phyloP scores from a whole-genome alignment of 2,797 vertebrate species.

The Bovichtus variegatus region DNA sequence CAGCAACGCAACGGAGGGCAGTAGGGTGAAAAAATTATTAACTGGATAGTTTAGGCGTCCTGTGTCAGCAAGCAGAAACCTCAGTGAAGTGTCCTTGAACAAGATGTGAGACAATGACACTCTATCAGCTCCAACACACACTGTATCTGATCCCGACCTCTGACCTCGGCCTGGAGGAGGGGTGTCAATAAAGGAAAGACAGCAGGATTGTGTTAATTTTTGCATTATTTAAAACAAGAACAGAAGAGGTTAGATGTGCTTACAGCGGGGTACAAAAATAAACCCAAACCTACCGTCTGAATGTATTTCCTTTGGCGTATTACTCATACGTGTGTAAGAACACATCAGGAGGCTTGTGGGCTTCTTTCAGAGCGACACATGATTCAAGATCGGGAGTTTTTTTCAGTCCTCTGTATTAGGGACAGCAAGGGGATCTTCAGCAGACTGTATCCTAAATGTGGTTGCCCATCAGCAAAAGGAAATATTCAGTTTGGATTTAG shows the following conservation, averaged over 20 bases:
- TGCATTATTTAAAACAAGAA: not conserved
- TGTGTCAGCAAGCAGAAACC: not conserved
- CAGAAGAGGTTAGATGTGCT: not conserved
- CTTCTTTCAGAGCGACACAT: conserved; percentile 30
- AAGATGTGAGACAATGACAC: conserved; percentile 7
- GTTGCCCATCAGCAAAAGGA: conserved; percentile 15
- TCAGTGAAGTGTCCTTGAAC: conserved; percentile 29
- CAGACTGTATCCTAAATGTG: conserved; percentile 15
- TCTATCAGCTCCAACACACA: not conserved
- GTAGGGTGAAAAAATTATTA: conserved; percentile 6
- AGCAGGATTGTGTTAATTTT: not conserved
- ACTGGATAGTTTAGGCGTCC: conserved; percentile 13
- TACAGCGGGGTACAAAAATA: conserved; percentile 9
- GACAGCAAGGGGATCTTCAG: conserved; percentile 14
- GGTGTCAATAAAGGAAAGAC: not conserved
- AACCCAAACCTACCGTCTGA: conserved; percentile 15
- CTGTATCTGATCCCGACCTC: not conserved
- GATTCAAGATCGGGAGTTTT: not conserved
- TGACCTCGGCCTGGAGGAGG: conserved; percentile 14
- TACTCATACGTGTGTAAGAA: conserved; percentile 34
- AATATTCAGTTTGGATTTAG: conserved; percentile 41
- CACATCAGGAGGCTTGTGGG: conserved; percentile 31
- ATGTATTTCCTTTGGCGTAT: conserved; percentile 28
- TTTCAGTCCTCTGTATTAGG: conserved; percentile 9
- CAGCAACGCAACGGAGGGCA: not conserved